A percentile compares a stretch with the other conserved stretches of the same genome.
These are phyloP conservation scores for Latrodectus elegans DNA, from an alignment of 2,888 invertebrate species.

Conservation along the genomic window DNA sequence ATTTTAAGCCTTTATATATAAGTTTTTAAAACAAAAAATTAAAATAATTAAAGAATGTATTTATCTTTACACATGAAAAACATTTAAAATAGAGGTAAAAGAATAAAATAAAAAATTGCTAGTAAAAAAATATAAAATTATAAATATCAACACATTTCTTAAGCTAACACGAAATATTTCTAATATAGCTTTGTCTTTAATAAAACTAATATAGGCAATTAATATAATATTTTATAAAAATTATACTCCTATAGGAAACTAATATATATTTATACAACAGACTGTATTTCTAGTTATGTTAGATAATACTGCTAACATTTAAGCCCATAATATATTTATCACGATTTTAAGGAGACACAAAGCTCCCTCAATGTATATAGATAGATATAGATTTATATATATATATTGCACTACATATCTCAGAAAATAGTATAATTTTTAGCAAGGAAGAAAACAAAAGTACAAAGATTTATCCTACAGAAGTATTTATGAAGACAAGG, in stretches of 20 bases:
- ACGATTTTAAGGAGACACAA: neutral
- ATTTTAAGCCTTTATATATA: too few relatives aligned
- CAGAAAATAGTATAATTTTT: neutral
- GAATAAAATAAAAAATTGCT: too few relatives aligned
- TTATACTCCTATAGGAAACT: neutral
- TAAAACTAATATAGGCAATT: too few relatives aligned
- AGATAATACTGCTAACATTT: constrained; percentile 3
- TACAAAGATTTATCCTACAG: neutral
- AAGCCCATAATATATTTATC: constrained; percentile 3
- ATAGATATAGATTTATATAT: neutral
- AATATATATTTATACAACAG: neutral
- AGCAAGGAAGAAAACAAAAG: neutral
- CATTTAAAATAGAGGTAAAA: too few relatives aligned
- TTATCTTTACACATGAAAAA: too few relatives aligned
- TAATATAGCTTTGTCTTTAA: too few relatives aligned
- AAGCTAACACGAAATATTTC: too few relatives aligned
- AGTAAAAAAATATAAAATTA: too few relatives aligned
- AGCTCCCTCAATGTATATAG: neutral
- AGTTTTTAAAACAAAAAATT: too few relatives aligned
- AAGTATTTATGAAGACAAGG: neutral
- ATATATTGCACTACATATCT: neutral
- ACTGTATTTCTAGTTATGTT: neutral
- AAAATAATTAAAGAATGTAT: too few relatives aligned
- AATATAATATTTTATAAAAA: neutral
- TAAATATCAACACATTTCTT: too few relatives aligned